Conservation (phyloP, 2,888 invertebrate species). For the Meteorus colon region DNA sequence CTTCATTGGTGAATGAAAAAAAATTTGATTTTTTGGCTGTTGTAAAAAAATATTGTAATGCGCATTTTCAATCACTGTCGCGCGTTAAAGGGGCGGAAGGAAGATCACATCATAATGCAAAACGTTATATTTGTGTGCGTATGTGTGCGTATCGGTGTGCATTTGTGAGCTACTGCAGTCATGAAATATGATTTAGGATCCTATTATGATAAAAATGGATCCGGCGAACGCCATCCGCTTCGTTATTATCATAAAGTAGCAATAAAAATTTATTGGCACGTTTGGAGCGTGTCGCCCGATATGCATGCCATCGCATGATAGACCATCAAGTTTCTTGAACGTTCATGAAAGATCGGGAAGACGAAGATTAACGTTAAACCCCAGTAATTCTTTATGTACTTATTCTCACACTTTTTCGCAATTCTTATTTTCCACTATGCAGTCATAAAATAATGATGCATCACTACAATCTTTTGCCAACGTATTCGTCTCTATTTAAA, state of each 20-base stretch:
- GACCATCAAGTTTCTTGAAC: conserved; percentile 26
- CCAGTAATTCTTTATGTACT: conserved; percentile 9
- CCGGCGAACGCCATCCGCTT: conserved; percentile 57
- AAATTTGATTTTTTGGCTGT: not conserved
- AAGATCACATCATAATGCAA: not conserved
- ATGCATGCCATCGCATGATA: conserved; percentile 26
- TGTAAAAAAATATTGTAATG: not conserved
- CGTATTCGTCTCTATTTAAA: conserved; percentile 30
- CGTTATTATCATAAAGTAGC: conserved; percentile 69
- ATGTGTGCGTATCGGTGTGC: not conserved
- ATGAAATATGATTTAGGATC: conserved; percentile 60
- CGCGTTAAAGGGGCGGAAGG: not conserved
- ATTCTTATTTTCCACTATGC: not conserved
- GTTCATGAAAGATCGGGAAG: conserved; percentile 25
- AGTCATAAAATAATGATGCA: not conserved
- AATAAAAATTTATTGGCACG: conserved; percentile 71
- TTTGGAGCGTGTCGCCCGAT: conserved; percentile 44
- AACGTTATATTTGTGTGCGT: not conserved
- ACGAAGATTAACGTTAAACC: conserved; percentile 34
- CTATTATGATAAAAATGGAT: conserved; percentile 67
- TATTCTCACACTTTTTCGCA: not conserved
- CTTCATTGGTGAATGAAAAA: not conserved
- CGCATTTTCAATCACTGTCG: not conserved
- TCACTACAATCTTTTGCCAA: not conserved
- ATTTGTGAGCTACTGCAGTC: conserved; percentile 55